Evolutionary conservation across 1,140 invertebrate genomes (phyloP).

Genomic region (Atta texana): DNA sequence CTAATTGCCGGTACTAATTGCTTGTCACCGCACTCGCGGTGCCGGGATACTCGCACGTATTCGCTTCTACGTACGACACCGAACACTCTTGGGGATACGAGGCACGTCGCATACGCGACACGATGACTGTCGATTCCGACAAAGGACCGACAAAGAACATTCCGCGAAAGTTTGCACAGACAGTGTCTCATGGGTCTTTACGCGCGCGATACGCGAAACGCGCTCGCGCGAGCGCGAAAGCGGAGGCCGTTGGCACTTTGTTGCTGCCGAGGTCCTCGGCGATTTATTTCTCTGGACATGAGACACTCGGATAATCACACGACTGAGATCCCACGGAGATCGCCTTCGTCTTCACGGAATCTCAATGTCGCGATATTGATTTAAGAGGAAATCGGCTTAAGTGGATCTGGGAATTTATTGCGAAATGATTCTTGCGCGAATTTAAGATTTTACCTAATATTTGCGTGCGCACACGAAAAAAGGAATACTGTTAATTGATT

Average conservation of each 20-base stretch:
- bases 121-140: slow-evolving; percentile 49
- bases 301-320: slow-evolving; percentile 30
- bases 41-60: slow-evolving; percentile 38
- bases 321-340: slow-evolving; percentile 39
- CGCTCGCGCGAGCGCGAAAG: neutral
- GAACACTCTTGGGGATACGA: slow-evolving; percentile 35
- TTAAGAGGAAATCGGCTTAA: neutral
- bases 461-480: neutral
- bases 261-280: slow-evolving; percentile 21
- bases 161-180: slow-evolving; percentile 52
- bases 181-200: slow-evolving; percentile 35
- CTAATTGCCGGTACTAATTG: slow-evolving; percentile 59
- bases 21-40: slow-evolving; percentile 42
- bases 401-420: neutral
- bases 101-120: neutral
- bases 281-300: slow-evolving; percentile 38
- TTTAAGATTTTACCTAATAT: neutral
- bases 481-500: neutral
- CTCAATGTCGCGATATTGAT: slow-evolving; percentile 43
- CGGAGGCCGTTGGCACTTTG: slow-evolving; percentile 28
- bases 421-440: neutral
- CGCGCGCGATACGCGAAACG: slow-evolving; percentile 24
- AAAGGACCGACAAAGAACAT: slow-evolving; percentile 61
- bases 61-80: slow-evolving; percentile 39
- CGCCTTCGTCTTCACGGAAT: slow-evolving; percentile 42